phyloP scores from a whole-genome alignment of 2,113 vertebrate species.

The Regulus satrapa region DNA sequence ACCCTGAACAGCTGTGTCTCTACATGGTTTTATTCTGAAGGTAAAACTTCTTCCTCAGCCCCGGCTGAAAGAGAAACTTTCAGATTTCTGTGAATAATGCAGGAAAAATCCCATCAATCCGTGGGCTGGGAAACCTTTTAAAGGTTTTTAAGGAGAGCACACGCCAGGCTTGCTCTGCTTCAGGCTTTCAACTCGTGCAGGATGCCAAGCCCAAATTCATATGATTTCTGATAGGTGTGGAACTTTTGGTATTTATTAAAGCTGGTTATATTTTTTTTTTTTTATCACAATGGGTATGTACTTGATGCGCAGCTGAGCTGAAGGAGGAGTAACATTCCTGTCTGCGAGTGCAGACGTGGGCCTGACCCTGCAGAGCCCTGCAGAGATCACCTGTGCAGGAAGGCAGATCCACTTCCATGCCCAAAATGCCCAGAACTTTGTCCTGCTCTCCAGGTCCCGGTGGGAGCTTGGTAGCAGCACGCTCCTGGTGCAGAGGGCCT shows the following conservation, averaged over 20 bases:
- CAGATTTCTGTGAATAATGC: background rate
- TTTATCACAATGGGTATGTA: background rate
- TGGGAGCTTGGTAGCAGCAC: background rate
- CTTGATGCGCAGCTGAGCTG: background rate
- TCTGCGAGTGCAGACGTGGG: background rate
- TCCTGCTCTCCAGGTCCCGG: background rate
- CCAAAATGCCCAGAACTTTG: background rate
- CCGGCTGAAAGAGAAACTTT: background rate
- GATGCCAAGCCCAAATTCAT: background rate
- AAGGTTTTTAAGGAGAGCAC: background rate
- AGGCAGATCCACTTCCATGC: background rate
- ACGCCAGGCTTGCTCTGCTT: background rate
- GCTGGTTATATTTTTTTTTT: background rate
- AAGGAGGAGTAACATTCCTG: background rate
- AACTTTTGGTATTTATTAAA: background rate
- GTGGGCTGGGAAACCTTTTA: background rate
- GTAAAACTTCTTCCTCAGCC: background rate
- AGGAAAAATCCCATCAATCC: fast-evolving
- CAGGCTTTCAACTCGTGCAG: background rate
- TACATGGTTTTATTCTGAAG: background rate
- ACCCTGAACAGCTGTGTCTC: background rate
- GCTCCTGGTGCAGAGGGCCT: background rate
- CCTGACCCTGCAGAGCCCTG: background rate
- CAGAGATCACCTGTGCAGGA: background rate
- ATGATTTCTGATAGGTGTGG: background rate